Evolutionary conservation across 2,797 vertebrate genomes (phyloP).

Genomic region (Channa striata): DNA sequence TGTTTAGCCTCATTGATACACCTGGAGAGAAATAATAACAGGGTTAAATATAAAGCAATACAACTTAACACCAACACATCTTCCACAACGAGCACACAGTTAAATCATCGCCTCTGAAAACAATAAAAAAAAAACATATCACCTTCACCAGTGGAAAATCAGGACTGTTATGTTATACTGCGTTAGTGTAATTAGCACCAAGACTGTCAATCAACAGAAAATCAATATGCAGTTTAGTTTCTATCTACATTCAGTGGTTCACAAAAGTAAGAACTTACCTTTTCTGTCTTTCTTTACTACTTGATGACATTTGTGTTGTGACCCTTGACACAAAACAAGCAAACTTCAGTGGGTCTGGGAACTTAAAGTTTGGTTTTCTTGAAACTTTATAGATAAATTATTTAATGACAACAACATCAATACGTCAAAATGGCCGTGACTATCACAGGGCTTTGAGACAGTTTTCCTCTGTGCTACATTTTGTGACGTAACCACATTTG

Average conservation of each 20-base stretch:
- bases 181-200: not conserved
- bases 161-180: not conserved
- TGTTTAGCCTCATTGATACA: not conserved
- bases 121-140: not conserved
- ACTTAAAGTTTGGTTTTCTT: not conserved
- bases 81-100: not conserved
- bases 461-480: not conserved
- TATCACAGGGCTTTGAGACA: not conserved
- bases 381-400: too few species aligned
- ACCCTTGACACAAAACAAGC: not conserved
- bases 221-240: too few species aligned
- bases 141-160: too few species aligned
- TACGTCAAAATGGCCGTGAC: not conserved
- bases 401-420: too few species aligned
- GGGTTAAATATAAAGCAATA: not conserved
- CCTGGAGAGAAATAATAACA: not conserved
- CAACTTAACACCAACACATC: not conserved
- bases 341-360: not conserved
- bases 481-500: too few species aligned
- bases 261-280: not conserved
- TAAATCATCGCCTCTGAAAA: not conserved
- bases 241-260: not conserved
- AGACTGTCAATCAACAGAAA: not conserved
- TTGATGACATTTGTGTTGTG: not conserved
- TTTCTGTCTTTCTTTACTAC: too few species aligned